These are phyloP conservation scores for Phyllostomus discolor DNA, from an alignment of 2,113 vertebrate species.

Conservation along the genomic window DNA sequence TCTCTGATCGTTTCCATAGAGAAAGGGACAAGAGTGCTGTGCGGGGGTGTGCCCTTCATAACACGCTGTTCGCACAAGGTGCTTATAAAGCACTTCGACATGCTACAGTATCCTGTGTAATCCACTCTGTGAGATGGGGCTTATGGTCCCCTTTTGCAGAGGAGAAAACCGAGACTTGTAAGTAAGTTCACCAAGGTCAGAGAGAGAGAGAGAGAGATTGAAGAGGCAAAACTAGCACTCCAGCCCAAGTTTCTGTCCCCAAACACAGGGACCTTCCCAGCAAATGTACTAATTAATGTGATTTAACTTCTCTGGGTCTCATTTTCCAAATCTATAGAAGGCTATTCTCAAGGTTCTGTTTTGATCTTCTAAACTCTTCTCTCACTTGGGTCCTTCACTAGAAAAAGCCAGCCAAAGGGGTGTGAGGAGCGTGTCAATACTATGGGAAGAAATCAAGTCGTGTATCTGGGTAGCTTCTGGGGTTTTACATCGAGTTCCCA, in stretches of 20 bases:
- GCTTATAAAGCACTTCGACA: background rate
- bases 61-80: background rate
- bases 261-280: background rate
- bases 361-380: background rate
- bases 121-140: background rate
- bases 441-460: conserved; percentile 56
- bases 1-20: conserved; percentile 54
- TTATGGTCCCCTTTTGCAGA: background rate
- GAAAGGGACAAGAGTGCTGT: background rate
- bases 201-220: background rate
- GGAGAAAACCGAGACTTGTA: background rate
- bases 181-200: background rate
- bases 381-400: conserved; percentile 9
- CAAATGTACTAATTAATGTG: background rate
- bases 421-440: background rate
- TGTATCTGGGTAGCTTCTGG: conserved; percentile 38
- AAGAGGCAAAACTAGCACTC: background rate
- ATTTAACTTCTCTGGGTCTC: background rate
- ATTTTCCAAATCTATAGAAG: background rate
- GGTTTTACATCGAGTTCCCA: conserved; percentile 52
- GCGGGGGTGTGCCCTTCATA: background rate
- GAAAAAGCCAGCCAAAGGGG: background rate
- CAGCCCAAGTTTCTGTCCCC: background rate
- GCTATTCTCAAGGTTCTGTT: background rate
- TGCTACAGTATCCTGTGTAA: background rate